Conservation (phyloP, 1,140 invertebrate species). For the Nephotettix cincticeps region DNA sequence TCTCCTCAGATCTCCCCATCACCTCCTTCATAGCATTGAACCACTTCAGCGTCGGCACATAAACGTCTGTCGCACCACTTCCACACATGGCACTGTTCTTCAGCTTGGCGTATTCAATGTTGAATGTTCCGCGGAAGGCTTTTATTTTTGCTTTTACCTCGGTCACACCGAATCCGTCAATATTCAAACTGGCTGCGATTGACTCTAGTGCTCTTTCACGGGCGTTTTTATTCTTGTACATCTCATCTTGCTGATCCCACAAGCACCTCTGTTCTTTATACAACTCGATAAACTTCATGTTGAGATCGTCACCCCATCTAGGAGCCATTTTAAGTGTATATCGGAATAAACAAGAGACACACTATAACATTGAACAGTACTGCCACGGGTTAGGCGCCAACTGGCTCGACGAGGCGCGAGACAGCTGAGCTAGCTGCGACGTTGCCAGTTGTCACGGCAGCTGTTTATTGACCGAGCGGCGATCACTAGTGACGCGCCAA, state of each 20-base stretch:
- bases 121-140: not conserved
- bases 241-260: not conserved
- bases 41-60: conserved; percentile 25
- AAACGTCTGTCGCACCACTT: conserved; percentile 3
- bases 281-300: conserved; percentile 6
- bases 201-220: conserved; percentile 8
- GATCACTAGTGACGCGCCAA: too few species aligned
- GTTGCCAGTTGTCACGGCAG: too few species aligned
- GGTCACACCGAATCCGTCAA: not conserved
- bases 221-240: too few species aligned
- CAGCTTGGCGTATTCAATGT: conserved; percentile 4
- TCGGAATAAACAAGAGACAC: too few species aligned
- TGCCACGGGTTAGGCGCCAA: too few species aligned
- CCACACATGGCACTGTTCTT: conserved; percentile 15
- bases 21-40: conserved; percentile 9
- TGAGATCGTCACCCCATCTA: not conserved
- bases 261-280: conserved; percentile 7
- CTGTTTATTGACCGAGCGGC: too few species aligned
- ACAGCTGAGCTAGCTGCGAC: too few species aligned
- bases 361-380: too few species aligned
- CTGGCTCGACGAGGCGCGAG: too few species aligned
- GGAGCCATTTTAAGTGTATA: too few species aligned
- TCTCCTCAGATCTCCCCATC: not conserved
- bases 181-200: not conserved
- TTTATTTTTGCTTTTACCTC: conserved; percentile 9